Percentiles rank a stretch among this genome's conserved stretches.
These are phyloP conservation scores for Acanthurus lineatus DNA, from an alignment of 2,797 vertebrate species.

Conservation along the genomic window DNA sequence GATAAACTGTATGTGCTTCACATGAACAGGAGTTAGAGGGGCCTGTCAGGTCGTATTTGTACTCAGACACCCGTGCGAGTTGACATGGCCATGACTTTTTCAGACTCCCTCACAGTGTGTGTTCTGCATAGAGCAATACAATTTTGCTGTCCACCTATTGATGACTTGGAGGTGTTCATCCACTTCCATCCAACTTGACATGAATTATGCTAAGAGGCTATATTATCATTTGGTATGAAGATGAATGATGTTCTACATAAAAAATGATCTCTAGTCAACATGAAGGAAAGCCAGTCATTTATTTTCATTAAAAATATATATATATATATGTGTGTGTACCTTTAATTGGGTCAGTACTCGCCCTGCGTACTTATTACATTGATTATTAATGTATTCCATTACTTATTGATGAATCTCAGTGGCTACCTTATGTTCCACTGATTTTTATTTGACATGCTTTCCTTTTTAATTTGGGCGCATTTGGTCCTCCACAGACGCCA, in stretches of 20 bases:
- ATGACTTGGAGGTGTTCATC: neutral
- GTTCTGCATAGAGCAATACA: neutral
- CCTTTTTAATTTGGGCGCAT: constrained; percentile 17
- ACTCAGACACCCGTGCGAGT: neutral
- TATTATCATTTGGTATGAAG: neutral
- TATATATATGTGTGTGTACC: neutral
- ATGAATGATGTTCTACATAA: neutral
- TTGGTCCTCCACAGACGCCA: constrained; percentile 7
- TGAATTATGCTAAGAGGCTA: neutral
- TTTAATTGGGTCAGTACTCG: neutral
- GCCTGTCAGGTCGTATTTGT: neutral
- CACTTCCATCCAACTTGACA: neutral
- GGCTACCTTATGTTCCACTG: constrained; percentile 22
- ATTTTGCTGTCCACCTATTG: neutral
- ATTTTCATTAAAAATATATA: neutral
- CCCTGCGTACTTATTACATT: neutral
- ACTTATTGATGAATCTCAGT: constrained; percentile 12
- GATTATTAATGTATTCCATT: constrained; percentile 26
- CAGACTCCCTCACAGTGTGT: neutral
- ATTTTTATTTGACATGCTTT: constrained; percentile 18
- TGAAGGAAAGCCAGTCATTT: neutral
- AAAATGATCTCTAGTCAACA: neutral
- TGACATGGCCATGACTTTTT: neutral
- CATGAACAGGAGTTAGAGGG: neutral
- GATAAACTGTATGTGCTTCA: neutral